These are phyloP conservation scores for Dasysyrphus tricinctus DNA, from an alignment of 2,888 invertebrate genomes.

Conservation along the genomic window DNA sequence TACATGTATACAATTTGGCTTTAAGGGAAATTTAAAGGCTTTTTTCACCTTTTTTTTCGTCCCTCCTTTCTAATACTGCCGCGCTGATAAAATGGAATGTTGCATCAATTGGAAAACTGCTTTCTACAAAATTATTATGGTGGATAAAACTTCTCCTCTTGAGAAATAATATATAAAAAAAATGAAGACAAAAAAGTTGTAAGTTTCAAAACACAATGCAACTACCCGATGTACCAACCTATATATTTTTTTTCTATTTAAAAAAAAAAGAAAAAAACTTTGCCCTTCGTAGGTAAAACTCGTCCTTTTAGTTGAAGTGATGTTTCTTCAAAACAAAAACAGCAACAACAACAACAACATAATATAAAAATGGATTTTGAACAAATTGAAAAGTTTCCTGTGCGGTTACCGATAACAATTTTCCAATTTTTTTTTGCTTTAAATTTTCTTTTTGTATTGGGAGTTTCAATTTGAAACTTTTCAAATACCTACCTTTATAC, in stretches of 20 bases:
- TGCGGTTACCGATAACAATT: constrained; percentile 70
- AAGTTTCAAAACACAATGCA: constrained; percentile 58
- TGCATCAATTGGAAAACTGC: constrained; percentile 62
- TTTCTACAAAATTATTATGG: constrained; percentile 42
- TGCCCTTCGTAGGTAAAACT: constrained; percentile 40
- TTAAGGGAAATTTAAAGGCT: constrained; percentile 43
- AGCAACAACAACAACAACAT: constrained; percentile 13
- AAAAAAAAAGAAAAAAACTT: constrained; percentile 51
- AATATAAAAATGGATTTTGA: constrained; percentile 53
- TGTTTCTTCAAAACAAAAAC: constrained; percentile 57
- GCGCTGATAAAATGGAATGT: constrained; percentile 54
- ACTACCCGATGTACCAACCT: constrained; percentile 47
- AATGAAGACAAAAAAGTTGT: constrained; percentile 10
- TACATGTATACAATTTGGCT: neutral
- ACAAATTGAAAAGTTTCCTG: constrained; percentile 74
- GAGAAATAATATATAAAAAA: constrained; percentile 11
- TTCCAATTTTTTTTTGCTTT: constrained; percentile 52
- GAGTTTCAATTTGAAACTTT: constrained; percentile 60
- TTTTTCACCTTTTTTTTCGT: constrained; percentile 10
- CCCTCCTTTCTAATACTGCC: neutral
- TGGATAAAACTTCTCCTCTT: constrained; percentile 15
- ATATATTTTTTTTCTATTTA: constrained; percentile 17
- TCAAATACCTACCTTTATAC: constrained; percentile 37
- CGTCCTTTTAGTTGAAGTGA: constrained; percentile 46
- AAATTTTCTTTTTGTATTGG: constrained; percentile 49